Evolutionary conservation across 1,140 invertebrate species (phyloP).

Genomic region (Sarcophaga bullata): DNA sequence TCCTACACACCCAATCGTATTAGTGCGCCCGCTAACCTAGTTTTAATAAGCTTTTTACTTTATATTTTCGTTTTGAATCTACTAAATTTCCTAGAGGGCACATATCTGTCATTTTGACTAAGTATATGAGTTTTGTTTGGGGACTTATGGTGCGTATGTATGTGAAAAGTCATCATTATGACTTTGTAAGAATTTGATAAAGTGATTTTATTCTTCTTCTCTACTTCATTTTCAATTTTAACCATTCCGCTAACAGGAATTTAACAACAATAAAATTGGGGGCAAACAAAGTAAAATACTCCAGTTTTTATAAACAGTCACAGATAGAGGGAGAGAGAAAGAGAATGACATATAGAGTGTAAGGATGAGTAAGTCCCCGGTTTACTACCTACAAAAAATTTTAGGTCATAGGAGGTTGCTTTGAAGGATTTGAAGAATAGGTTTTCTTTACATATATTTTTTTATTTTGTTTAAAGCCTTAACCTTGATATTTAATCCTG

Average conservation of each 20-base stretch:
- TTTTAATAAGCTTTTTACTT: too few relatives aligned
- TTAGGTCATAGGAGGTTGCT: too few relatives aligned
- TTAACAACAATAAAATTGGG: not conserved
- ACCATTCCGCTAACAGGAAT: not conserved
- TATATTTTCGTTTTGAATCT: too few relatives aligned
- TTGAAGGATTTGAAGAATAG: too few relatives aligned
- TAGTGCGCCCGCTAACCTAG: too few relatives aligned
- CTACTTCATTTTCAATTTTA: conserved; percentile 10
- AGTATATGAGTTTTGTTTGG: not conserved
- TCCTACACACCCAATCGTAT: too few relatives aligned
- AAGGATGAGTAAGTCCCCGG: too few relatives aligned
- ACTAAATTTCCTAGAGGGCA: not conserved
- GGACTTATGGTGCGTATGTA: not conserved
- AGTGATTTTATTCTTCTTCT: conserved; percentile 11
- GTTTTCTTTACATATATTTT: too few relatives aligned
- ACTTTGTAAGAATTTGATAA: conserved; percentile 21
- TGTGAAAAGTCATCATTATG: not conserved
- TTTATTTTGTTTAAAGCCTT: not conserved
- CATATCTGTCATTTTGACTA: not conserved
- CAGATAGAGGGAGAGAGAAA: not conserved
- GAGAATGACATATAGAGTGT: too few relatives aligned
- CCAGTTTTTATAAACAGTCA: not conserved
- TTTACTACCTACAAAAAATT: too few relatives aligned
- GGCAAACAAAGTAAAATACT: not conserved
- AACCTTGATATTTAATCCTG: not conserved